Percentiles rank a stretch among this genome's conserved stretches.
Evolutionary conservation across 1,140 invertebrate genomes (phyloP).

Genomic region (Frieseomelitta varia): DNA sequence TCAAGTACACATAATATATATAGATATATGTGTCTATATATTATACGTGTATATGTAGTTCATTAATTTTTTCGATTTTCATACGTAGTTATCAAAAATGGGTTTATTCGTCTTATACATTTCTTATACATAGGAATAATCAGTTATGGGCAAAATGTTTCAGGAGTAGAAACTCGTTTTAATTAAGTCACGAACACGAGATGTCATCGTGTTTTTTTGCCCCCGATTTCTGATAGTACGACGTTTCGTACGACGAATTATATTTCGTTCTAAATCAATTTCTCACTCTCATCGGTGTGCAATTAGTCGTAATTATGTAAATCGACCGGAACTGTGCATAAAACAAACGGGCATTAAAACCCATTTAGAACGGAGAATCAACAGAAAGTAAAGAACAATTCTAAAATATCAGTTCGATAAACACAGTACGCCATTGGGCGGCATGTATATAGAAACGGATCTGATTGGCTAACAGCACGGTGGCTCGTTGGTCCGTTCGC

Average conservation of each 20-base stretch:
- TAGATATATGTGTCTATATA: not conserved
- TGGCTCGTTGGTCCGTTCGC: slow-evolving; percentile 39
- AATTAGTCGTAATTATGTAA: not conserved
- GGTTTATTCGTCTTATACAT: not conserved
- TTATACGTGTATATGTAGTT: not conserved
- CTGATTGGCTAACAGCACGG: slow-evolving; percentile 39
- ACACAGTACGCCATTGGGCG: slow-evolving; percentile 37
- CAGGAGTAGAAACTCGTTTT: not conserved
- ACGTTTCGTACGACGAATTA: not conserved
- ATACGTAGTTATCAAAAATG: not conserved
- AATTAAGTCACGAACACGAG: no score
- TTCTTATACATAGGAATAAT: not conserved
- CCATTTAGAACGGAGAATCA: not conserved
- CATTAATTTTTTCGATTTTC: not conserved
- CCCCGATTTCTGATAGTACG: no score
- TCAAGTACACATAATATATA: not conserved
- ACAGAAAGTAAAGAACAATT: slow-evolving; percentile 18
- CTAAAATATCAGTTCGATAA: slow-evolving; percentile 46
- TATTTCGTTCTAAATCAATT: not conserved
- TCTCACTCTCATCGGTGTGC: no score
- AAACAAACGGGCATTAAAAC: not conserved
- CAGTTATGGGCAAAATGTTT: not conserved
- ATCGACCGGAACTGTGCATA: not conserved
- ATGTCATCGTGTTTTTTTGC: not conserved
- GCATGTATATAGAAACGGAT: not conserved